phyloP scores from a whole-genome alignment of 2,888 invertebrate species.

The Hydrotaea diabolus region DNA sequence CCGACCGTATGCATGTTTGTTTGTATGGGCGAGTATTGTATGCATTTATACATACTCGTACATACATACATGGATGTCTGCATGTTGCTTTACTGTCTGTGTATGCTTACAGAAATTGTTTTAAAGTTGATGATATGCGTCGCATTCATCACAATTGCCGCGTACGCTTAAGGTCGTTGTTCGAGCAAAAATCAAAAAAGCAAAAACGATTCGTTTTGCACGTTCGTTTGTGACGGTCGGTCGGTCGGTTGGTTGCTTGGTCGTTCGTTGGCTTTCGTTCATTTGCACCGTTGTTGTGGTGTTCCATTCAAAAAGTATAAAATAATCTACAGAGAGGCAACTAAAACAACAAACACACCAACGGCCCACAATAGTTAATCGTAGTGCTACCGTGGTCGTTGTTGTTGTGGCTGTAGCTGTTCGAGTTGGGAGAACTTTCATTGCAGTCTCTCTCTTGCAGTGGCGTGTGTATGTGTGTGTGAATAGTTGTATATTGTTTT shows the following conservation, averaged over 20 bases:
- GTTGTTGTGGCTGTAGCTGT: too few relatives aligned
- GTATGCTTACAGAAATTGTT: conserved; percentile 50
- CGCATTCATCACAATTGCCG: conserved; percentile 68
- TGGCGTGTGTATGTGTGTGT: conserved; percentile 21
- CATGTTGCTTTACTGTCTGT: conserved; percentile 5
- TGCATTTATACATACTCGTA: not conserved
- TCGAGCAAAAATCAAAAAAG: conserved; percentile 44
- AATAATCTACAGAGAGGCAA: not conserved
- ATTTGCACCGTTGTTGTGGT: not conserved
- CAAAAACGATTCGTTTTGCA: not conserved
- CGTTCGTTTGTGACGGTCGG: not conserved
- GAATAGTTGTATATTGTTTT: conserved; percentile 32
- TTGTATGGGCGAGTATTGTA: not conserved
- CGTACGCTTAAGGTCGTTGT: conserved; percentile 67
- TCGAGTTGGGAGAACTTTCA: not conserved
- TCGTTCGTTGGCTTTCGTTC: conserved; percentile 5
- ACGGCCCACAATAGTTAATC: conserved; percentile 9
- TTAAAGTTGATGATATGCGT: conserved; percentile 66
- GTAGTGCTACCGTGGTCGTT: not conserved
- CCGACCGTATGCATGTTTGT: not conserved
- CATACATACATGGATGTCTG: not conserved
- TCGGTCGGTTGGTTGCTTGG: conserved; percentile 12
- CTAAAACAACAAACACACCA: not conserved
- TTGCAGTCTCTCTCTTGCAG: too few relatives aligned
- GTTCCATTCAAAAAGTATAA: not conserved